phyloP scores from a whole-genome alignment of 2,888 invertebrate genomes.

The Julus scandinavius region DNA sequence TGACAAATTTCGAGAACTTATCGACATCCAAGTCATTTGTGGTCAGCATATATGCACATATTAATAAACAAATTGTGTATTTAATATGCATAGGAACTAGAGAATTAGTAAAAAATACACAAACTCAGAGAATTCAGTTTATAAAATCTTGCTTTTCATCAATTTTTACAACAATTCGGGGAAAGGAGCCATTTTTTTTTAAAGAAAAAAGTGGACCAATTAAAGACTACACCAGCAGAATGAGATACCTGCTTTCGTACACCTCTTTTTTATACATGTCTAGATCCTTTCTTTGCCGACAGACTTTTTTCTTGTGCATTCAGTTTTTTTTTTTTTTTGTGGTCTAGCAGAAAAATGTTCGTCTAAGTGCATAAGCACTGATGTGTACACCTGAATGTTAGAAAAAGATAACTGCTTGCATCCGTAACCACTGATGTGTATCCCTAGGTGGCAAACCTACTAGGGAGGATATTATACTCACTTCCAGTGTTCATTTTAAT shows the following conservation, averaged over 20 bases:
- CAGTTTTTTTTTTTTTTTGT: neutral
- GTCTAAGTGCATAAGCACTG: conserved; percentile 19
- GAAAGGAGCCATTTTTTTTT: neutral
- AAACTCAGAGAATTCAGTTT: neutral
- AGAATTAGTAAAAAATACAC: neutral
- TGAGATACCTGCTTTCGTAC: neutral
- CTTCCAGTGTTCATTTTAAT: neutral
- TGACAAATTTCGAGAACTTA: too few species aligned
- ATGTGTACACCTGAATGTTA: conserved; percentile 10
- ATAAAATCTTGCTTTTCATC: neutral
- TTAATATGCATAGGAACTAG: too few species aligned
- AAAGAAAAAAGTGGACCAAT: conserved; percentile 6
- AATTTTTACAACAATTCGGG: neutral
- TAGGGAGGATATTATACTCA: neutral
- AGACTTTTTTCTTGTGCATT: neutral
- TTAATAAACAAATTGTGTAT: too few species aligned
- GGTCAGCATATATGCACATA: too few species aligned
- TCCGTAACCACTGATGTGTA: conserved; percentile 15
- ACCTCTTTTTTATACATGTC: neutral
- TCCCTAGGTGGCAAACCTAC: neutral
- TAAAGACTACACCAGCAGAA: conserved; percentile 10
- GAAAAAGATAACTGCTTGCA: conserved; percentile 26
- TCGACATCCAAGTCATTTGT: too few species aligned
- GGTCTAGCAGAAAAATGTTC: conserved; percentile 19
- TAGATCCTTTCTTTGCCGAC: conserved; percentile 29